A percentile compares a stretch with the other conserved stretches of the same genome.
These are phyloP conservation scores for Aldabrachelys gigantea DNA, from an alignment of 2,113 vertebrate species.

Conservation along the genomic window DNA sequence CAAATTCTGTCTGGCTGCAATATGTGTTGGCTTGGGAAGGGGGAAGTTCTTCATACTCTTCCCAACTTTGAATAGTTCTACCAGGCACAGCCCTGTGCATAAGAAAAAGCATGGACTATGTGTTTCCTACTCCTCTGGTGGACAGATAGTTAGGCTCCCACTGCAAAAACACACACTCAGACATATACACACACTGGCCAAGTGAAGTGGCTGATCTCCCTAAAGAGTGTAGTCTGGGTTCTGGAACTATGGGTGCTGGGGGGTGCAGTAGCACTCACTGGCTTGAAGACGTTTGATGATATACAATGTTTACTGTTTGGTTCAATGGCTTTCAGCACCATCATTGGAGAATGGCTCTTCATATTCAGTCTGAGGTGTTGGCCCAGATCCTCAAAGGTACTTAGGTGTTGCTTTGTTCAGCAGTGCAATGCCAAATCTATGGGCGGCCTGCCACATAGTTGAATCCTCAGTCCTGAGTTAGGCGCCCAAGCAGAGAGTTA, in stretches of 20 bases:
- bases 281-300: neutral
- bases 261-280: too few species aligned
- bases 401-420: neutral
- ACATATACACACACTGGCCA: neutral
- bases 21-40: accelerated
- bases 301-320: neutral
- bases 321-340: too few species aligned
- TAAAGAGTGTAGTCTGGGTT: neutral
- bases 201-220: neutral
- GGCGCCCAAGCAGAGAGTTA: neutral
- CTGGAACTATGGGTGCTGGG: too few species aligned
- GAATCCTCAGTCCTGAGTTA: neutral
- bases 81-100: neutral
- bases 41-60: neutral
- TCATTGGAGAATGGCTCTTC: neutral
- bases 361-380: neutral
- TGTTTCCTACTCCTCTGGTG: neutral
- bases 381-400: neutral
- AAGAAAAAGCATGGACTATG: neutral
- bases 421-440: neutral
- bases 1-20: neutral
- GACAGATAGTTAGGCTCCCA: neutral
- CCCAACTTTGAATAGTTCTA: neutral
- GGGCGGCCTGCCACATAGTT: neutral
- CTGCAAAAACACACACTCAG: neutral